phyloP scores from a whole-genome alignment of 2,888 invertebrate genomes.

The Ectobius pallidus region DNA sequence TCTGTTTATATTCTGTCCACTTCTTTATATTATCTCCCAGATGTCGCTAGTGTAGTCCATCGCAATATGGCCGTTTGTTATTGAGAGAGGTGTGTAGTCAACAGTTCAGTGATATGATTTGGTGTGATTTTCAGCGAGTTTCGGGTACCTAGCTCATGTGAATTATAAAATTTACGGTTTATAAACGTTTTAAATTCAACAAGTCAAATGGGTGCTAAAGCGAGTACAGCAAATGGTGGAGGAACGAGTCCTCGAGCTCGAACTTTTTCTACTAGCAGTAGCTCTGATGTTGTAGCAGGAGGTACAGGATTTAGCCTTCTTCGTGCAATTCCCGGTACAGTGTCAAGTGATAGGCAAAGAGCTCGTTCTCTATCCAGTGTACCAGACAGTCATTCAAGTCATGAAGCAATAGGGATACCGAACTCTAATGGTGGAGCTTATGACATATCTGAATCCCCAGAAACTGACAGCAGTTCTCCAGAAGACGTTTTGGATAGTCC shows the following conservation, averaged over 20 bases:
- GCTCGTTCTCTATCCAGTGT: conserved; percentile 84
- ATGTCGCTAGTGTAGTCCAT: conserved; percentile 43
- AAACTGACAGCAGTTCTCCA: conserved; percentile 71
- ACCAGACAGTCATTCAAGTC: conserved; percentile 67
- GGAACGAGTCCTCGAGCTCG: conserved; percentile 76
- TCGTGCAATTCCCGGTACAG: conserved; percentile 70
- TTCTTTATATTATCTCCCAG: neutral
- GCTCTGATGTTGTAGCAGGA: conserved; percentile 65
- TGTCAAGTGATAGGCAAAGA: conserved; percentile 79
- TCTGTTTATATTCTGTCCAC: neutral
- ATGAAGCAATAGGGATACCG: conserved; percentile 67
- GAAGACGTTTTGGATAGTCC: conserved; percentile 64
- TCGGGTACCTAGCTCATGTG: conserved; percentile 23
- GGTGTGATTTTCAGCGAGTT: conserved; percentile 41
- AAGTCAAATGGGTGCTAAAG: conserved; percentile 77
- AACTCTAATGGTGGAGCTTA: conserved; percentile 64
- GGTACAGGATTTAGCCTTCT: conserved; percentile 66
- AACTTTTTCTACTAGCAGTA: conserved; percentile 77
- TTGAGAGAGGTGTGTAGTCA: conserved; percentile 56
- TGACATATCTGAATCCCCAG: conserved; percentile 68
- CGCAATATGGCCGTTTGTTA: conserved; percentile 61
- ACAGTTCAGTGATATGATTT: conserved; percentile 37
- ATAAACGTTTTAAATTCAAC: conserved; percentile 16
- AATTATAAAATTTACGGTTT: conserved; percentile 26
- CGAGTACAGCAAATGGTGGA: conserved; percentile 75